These are phyloP conservation scores for Lathamus discolor DNA, from an alignment of 2,113 vertebrate species.

Conservation along the genomic window DNA sequence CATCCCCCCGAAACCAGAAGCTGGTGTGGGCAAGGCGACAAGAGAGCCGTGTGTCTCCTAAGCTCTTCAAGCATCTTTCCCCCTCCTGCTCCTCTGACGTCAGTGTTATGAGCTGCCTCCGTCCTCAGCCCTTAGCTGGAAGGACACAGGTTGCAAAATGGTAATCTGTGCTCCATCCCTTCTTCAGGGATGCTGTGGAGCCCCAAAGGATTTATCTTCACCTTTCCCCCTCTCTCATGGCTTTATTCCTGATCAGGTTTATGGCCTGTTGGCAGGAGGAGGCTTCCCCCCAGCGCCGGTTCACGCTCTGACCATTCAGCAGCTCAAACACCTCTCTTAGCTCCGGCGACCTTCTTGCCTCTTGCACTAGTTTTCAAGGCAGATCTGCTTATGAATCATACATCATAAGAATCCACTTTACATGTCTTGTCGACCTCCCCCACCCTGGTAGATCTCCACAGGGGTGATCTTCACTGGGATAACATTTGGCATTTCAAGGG, in stretches of 20 bases:
- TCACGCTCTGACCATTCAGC: neutral
- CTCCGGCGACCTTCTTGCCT: neutral
- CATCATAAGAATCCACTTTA: neutral
- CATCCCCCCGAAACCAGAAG: neutral
- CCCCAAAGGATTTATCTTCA: neutral
- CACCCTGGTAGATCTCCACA: fast-evolving
- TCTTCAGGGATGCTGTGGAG: neutral
- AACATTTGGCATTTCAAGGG: neutral
- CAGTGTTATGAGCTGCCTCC: neutral
- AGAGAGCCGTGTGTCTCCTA: fast-evolving
- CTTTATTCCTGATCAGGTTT: neutral
- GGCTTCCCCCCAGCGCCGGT: neutral
- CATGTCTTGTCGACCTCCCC: neutral
- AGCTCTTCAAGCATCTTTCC: neutral
- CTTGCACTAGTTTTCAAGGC: neutral
- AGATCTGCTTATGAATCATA: neutral
- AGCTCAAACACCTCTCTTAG: neutral
- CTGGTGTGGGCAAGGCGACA: neutral
- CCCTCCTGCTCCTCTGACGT: neutral
- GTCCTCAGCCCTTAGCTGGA: neutral
- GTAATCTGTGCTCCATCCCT: neutral
- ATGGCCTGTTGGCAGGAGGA: neutral
- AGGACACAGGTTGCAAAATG: neutral
- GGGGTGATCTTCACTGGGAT: neutral
- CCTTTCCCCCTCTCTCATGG: neutral